A percentile compares a stretch with the other conserved stretches of the same genome.
These are phyloP conservation scores for Clarias platycephalus DNA, from an alignment of 2,797 vertebrate species.

Conservation along the genomic window DNA sequence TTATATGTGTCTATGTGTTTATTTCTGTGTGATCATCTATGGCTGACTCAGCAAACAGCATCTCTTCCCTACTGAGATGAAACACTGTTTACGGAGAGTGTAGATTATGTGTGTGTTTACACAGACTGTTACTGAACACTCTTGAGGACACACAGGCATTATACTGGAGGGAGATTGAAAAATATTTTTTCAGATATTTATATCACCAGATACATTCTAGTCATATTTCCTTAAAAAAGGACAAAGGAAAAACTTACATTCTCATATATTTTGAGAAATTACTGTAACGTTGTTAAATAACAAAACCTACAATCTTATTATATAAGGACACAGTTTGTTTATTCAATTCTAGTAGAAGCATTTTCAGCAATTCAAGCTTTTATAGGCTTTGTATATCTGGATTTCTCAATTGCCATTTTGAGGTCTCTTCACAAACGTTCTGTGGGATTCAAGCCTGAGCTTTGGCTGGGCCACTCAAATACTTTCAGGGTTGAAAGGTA, in stretches of 20 bases:
- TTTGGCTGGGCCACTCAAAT: neutral
- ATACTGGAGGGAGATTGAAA: neutral
- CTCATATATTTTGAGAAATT: neutral
- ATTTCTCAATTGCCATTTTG: neutral
- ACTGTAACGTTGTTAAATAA: neutral
- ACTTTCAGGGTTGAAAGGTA: neutral
- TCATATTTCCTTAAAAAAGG: neutral
- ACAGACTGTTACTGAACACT: conserved; percentile 20
- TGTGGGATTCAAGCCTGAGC: neutral
- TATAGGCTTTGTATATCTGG: neutral
- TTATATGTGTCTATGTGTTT: neutral
- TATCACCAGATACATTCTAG: too few relatives aligned
- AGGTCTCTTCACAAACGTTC: neutral
- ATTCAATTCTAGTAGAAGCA: neutral
- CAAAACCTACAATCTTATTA: neutral
- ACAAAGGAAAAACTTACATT: too few relatives aligned
- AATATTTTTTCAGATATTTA: neutral
- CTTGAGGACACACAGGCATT: neutral
- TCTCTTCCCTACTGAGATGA: conserved; percentile 19
- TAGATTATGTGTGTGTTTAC: conserved; percentile 19
- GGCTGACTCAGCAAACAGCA: conserved; percentile 26
- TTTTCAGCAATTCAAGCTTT: neutral
- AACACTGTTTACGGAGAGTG: conserved; percentile 24
- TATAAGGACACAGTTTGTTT: neutral
- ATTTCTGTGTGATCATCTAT: neutral